Conservation (phyloP, 2,888 invertebrate species). For the Sturmia bella region DNA sequence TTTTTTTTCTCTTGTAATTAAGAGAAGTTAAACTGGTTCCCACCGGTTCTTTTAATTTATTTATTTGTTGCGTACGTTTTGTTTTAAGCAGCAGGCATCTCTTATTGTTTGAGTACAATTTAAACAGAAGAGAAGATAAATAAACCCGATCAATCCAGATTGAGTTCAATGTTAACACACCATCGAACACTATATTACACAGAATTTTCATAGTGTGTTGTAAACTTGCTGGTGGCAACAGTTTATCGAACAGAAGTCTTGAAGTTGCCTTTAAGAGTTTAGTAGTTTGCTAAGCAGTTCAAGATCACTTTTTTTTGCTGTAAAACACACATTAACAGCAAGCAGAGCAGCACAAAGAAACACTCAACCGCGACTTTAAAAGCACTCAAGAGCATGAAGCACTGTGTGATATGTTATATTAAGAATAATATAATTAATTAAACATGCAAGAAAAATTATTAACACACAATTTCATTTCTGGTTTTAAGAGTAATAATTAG, state of each 20-base stretch:
- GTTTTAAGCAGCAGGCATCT: neutral
- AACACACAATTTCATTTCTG: constrained; percentile 7
- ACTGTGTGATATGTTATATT: neutral
- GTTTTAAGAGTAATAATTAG: constrained; percentile 11
- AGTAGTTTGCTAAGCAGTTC: too few relatives aligned
- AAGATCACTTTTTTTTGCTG: too few relatives aligned
- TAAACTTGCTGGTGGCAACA: neutral
- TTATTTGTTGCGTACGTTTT: neutral
- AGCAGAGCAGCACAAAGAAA: too few relatives aligned
- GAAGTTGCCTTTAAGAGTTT: too few relatives aligned
- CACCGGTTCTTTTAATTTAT: constrained; percentile 15
- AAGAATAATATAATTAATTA: neutral
- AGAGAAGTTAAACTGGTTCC: constrained; percentile 5
- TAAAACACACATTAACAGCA: too few relatives aligned
- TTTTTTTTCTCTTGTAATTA: neutral
- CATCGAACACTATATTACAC: neutral
- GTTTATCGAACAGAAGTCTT: too few relatives aligned
- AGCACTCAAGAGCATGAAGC: neutral
- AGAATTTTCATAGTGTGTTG: neutral
- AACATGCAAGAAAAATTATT: neutral
- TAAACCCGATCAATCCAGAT: constrained; percentile 20
- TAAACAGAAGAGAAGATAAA: neutral
- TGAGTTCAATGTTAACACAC: neutral
- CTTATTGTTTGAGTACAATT: neutral
- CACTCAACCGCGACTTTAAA: too few relatives aligned